Conservation (phyloP, 2,797 vertebrate species). For the Rachycentron canadum region DNA sequence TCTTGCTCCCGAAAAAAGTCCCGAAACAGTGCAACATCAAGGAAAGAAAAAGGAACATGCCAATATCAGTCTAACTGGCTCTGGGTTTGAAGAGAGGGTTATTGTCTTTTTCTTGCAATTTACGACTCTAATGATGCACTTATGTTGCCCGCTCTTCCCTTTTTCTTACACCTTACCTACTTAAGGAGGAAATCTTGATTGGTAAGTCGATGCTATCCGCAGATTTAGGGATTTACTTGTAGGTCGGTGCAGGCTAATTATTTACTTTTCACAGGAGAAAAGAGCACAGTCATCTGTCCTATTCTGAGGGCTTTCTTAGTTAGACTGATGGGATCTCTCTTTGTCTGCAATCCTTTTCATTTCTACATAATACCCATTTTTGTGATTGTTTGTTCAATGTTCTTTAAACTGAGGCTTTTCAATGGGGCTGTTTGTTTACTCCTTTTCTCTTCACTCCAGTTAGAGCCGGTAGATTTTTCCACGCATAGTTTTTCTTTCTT, state of each 20-base stretch:
- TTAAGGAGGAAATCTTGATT: slow-evolving; percentile 99
- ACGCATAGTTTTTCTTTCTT: slow-evolving; percentile 76
- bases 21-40: slow-evolving; percentile 44
- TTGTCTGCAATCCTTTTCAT: slow-evolving; percentile 87
- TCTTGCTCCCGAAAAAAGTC: slow-evolving; percentile 21
- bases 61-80: slow-evolving; percentile 71
- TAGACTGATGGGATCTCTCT: slow-evolving; percentile 89
- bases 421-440: slow-evolving; percentile 84
- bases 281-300: slow-evolving; percentile 90
- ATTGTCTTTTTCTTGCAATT: slow-evolving; percentile 99
- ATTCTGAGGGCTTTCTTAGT: slow-evolving; percentile 90
- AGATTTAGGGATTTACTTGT: slow-evolving; percentile 97
- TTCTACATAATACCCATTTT: slow-evolving; percentile 85
- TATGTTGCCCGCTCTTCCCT: slow-evolving; percentile 99
- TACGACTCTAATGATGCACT: slow-evolving; percentile 99
- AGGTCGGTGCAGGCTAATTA: slow-evolving; percentile 93
- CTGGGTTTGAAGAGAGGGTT: slow-evolving; percentile 90
- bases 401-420: slow-evolving; percentile 83
- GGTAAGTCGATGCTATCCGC: slow-evolving; percentile 99
- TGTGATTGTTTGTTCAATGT: slow-evolving; percentile 88
- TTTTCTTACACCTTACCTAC: slow-evolving; percentile 99
- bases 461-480: slow-evolving; percentile 80
- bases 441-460: slow-evolving; percentile 76
- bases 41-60: slow-evolving; percentile 70
- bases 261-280: slow-evolving; percentile 91